A percentile compares a stretch with the other conserved stretches of the same genome.
Evolutionary conservation across 1,140 invertebrate genomes (phyloP).

Genomic region (Meloidogyne hapla): DNA sequence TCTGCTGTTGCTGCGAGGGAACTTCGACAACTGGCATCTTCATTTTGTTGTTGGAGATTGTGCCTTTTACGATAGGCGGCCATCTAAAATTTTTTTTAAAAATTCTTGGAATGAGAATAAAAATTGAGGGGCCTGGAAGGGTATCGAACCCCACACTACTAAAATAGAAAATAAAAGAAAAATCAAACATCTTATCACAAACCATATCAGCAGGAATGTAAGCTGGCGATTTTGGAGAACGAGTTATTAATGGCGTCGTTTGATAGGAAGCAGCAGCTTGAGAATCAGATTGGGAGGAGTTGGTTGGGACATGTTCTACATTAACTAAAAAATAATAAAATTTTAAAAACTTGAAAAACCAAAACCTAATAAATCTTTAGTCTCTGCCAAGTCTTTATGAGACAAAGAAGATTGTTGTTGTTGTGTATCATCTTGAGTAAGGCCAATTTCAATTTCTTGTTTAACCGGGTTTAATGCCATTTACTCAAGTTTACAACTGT

Average conservation of each 20-base stretch:
- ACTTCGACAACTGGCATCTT: conserved; percentile 52
- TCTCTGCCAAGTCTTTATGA: not conserved
- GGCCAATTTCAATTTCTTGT: not conserved
- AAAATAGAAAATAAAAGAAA: not conserved
- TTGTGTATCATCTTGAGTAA: not conserved
- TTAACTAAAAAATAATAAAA: not conserved
- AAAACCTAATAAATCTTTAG: not conserved
- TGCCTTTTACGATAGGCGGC: conserved; percentile 37
- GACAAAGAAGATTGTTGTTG: not conserved
- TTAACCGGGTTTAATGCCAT: not conserved
- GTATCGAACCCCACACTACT: no score
- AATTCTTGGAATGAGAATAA: no score
- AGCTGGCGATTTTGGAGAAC: conserved; percentile 1
- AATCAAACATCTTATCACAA: not conserved
- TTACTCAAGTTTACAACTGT: not conserved
- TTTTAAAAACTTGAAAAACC: not conserved
- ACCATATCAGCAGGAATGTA: conserved; percentile 2
- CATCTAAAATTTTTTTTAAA: not conserved
- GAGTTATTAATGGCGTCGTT: not conserved
- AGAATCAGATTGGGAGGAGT: not conserved
- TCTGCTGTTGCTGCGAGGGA: conserved; percentile 58
- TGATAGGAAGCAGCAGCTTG: not conserved
- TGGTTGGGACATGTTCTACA: not conserved
- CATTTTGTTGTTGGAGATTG: conserved; percentile 49
- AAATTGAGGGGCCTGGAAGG: no score